Evolutionary conservation across 2,888 invertebrate species (phyloP).

Genomic region (Electrophaes corylata): DNA sequence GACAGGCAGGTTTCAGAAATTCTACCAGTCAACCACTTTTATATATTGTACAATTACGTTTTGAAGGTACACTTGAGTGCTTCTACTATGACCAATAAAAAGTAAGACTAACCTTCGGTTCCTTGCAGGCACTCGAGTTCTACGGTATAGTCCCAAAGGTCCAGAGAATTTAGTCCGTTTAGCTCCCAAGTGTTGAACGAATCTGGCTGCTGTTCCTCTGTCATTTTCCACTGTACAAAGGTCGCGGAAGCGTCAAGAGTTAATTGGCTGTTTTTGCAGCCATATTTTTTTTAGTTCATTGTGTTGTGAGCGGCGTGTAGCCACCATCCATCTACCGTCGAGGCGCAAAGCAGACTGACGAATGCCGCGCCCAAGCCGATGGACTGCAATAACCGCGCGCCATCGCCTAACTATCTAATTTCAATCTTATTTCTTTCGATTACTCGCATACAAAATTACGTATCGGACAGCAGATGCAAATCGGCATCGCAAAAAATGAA

Average conservation of each 20-base stretch:
- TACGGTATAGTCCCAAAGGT: conserved; percentile 94
- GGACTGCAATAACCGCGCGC: conserved; percentile 63
- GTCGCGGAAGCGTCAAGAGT: conserved; percentile 51
- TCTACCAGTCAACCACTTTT: no score
- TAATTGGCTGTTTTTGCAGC: conserved; percentile 54
- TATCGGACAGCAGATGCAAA: conserved; percentile 50
- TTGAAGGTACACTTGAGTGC: background rate
- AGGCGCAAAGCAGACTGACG: conserved; percentile 62
- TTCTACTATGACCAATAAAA: background rate
- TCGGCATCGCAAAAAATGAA: conserved; percentile 56
- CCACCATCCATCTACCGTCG: conserved; percentile 45
- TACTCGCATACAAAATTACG: conserved; percentile 60
- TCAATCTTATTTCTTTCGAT: conserved; percentile 74
- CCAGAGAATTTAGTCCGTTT: conserved; percentile 87
- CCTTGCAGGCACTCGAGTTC: conserved; percentile 92
- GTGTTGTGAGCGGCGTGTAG: conserved; percentile 48
- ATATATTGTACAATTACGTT: no score
- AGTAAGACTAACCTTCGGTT: conserved; percentile 86
- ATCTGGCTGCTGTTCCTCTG: conserved; percentile 76
- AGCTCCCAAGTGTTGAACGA: conserved; percentile 81
- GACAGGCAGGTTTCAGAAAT: conserved; percentile 80
- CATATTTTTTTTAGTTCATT: conserved; percentile 59
- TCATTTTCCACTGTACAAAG: conserved; percentile 67
- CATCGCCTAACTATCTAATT: conserved; percentile 64
- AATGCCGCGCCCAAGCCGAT: conserved; percentile 34